A percentile compares a stretch with the other conserved stretches of the same genome.
phyloP scores from a whole-genome alignment of 2,888 invertebrate species.

The Petrolisthes cinctipes region DNA sequence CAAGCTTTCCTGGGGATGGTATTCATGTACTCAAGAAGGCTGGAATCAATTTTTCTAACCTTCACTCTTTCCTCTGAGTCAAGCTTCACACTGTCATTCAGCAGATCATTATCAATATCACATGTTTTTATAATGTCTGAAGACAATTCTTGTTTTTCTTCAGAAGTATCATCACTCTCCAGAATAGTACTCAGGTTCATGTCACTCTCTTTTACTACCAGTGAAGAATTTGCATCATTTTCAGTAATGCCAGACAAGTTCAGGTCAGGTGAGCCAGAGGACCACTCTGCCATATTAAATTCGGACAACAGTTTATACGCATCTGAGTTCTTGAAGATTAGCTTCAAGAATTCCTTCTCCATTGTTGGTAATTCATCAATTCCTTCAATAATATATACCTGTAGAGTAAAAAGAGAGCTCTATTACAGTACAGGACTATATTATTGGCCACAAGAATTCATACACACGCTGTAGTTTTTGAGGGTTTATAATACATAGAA shows the following conservation, averaged over 20 bases:
- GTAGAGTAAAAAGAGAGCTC: neutral
- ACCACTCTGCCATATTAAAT: conserved; percentile 1
- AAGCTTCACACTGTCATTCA: neutral
- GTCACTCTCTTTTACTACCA: neutral
- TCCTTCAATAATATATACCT: conserved; percentile 46
- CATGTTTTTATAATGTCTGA: neutral
- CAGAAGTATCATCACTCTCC: neutral
- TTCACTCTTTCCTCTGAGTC: neutral
- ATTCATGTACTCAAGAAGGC: conserved; percentile 19
- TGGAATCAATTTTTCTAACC: neutral
- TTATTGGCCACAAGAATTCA: too few relatives aligned
- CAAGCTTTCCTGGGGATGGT: neutral
- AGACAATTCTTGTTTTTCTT: neutral
- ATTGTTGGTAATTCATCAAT: conserved; percentile 37
- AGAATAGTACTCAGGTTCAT: neutral
- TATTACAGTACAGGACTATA: too few relatives aligned
- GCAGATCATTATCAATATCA: neutral
- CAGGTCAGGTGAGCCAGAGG: conserved; percentile 12
- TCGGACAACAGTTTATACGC: conserved; percentile 7
- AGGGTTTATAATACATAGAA: too few relatives aligned
- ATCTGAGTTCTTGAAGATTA: conserved; percentile 20
- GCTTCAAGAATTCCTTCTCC: conserved; percentile 48
- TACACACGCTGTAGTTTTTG: too few relatives aligned
- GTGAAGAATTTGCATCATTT: neutral
- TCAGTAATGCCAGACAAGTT: conserved; percentile 48